Base-by-base conservation (phyloP, 2,113 vertebrate species). In the Australoheros scitulus region DNA sequence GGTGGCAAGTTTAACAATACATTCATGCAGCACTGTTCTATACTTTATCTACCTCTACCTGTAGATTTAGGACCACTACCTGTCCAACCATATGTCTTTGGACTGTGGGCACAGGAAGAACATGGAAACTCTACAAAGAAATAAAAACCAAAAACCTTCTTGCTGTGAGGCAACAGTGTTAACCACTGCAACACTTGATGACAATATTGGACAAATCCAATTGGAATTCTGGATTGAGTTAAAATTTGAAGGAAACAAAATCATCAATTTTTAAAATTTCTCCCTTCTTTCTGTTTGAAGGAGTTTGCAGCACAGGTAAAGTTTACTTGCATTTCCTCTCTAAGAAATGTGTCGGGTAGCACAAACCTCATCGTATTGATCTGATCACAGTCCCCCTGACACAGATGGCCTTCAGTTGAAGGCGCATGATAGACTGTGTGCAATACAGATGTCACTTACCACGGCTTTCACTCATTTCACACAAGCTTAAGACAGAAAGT, bases 401-500 rank as follows among this genome's bases (percentile, higher is more conserved):
- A 82, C 89, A 90, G 77, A 81, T 81, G 87, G 81, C 82, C 86
- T 63, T 82, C 80, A 79, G 84, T 68, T 81, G 79, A 32, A 77
- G 61, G 79, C 72, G 24, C 79, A 61, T 14, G 43, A 38, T 24
- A 47, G 61, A 70, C 80, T 52, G 32, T 56, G 65, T 65, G 83
- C 81, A 79, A 76, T 64, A 86, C 93, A 88, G 87, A 91, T 91
- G 92, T 91, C 89, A 88, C 88, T 92, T 90, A 91, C 43, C 60
- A 1, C 74, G 79, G 92, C 91, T 92, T 92, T 89, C 86, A 64
- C 87, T 92, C 89, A 88, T 92, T 89, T 91, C 91, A 88, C 87
- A 86, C 90, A 57, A 90, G 92, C 91, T 93, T 93, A 90, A 89
- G 89, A 91, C 88, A 91, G 83, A 93, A 85, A 90, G 90, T 90